Base-by-base conservation (phyloP, 2,888 invertebrate species). In the Patella pellucida region DNA sequence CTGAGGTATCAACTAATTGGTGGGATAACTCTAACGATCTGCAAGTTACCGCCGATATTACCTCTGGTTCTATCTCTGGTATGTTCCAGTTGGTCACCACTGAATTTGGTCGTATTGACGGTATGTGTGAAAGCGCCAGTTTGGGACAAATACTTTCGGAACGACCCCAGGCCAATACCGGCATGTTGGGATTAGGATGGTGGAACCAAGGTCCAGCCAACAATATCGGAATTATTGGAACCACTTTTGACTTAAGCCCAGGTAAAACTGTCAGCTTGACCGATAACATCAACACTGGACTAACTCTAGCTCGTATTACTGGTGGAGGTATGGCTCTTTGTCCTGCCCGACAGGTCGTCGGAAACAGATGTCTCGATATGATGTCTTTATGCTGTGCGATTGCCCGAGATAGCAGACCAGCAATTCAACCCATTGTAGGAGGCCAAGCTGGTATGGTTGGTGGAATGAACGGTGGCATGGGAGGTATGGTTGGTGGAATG, bases 91-190 rank as follows among this genome's bases (percentile, higher is more conserved):
- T 62, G 62, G 62, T 62, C 11, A 62, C 62, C 11, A 62, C 62
- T 23, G 19, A 62, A 19, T 62, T 5, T 62, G 62, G 62, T 62
- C 62, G 62, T 23, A 62, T 62, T 62, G 62, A 62, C 14, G 62
- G 62, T 62, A 62, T 62, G 62, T 62, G 62, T 62, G 62, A 62
- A 62, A 62, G 62, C 62, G 62, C 19, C 11, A 62, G 23, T 62
- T 62, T 62, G 14, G 62, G 62, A 23, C 14, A 19, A 5, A 62
- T 62, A 3, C 23, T 62, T 23, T 12, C 19, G 23, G 62, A 23
- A 23, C 62, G 14, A 62, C 62, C 19, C 19, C 62, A 62, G 14
- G 23, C 19, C 11, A 19, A 62, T 23, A 19, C 62, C 23, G 23
- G 23, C 14, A 23, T 23, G 19, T 62, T 62, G 0, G 23, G 23